These are phyloP conservation scores for Conger conger DNA, from an alignment of 2,113 vertebrate species.

Conservation along the genomic window DNA sequence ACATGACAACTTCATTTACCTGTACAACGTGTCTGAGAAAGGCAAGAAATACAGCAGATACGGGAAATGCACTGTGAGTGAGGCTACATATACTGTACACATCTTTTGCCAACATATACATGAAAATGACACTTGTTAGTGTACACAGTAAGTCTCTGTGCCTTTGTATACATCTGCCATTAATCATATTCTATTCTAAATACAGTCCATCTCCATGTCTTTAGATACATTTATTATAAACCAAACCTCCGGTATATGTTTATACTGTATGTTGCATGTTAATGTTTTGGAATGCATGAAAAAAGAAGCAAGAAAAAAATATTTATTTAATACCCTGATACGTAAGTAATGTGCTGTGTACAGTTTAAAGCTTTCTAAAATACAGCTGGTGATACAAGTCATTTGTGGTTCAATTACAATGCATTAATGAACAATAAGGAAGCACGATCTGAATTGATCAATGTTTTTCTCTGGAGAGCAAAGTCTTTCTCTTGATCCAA, in stretches of 20 bases:
- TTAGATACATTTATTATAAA: background rate
- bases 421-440: too few species aligned
- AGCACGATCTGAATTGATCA: too few species aligned
- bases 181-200: background rate
- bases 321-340: too few species aligned
- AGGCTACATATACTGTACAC: background rate
- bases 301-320: too few species aligned
- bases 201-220: background rate
- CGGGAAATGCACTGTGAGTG: constrained; percentile 92
- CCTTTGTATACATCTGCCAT: background rate
- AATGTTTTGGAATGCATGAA: too few species aligned
- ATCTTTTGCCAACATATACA: background rate
- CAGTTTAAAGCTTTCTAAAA: too few species aligned
- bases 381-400: too few species aligned
- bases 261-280: background rate
- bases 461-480: background rate
- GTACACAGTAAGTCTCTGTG: background rate
- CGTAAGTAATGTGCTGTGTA: too few species aligned
- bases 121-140: background rate
- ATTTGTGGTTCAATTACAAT: too few species aligned
- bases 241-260: background rate
- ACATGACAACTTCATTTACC: constrained; percentile 98
- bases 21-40: constrained; percentile 89
- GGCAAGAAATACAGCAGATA: constrained; percentile 94
- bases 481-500: background rate